These are phyloP conservation scores for Pitta sordida DNA, from an alignment of 2,113 vertebrate species.

Conservation along the genomic window DNA sequence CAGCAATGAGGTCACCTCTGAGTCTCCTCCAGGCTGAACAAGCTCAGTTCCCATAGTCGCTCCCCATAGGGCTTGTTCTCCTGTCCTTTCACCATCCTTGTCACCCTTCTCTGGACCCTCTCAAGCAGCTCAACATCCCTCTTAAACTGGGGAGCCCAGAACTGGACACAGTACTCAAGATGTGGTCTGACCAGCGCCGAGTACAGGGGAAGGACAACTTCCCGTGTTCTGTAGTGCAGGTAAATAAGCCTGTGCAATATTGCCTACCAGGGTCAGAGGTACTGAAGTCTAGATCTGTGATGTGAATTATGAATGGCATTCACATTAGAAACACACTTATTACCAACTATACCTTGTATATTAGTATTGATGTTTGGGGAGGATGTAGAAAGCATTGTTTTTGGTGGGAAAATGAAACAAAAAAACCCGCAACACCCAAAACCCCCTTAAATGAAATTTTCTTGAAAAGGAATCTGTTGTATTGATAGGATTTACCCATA, in stretches of 20 bases:
- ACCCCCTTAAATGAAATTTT: accelerated
- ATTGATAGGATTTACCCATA: neutral
- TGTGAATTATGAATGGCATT: neutral
- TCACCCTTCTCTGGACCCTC: too few species aligned
- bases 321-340: neutral
- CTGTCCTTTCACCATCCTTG: too few species aligned
- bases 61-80: too few species aligned
- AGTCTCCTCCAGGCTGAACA: too few species aligned
- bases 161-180: too few species aligned
- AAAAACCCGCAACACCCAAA: accelerated
- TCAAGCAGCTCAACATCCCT: too few species aligned
- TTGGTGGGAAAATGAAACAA: neutral
- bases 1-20: too few species aligned
- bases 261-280: neutral
- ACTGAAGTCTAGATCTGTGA: neutral
- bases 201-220: too few species aligned
- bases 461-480: neutral
- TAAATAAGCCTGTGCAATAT: neutral
- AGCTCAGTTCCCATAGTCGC: too few species aligned
- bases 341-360: neutral
- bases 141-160: too few species aligned
- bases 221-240: neutral
- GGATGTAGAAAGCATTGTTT: neutral
- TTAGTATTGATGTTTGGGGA: neutral
- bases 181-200: too few species aligned